A percentile compares a stretch with the other conserved stretches of the same genome.
phyloP scores from a whole-genome alignment of 1,140 invertebrate species.

The Zaprionus vittiger region DNA sequence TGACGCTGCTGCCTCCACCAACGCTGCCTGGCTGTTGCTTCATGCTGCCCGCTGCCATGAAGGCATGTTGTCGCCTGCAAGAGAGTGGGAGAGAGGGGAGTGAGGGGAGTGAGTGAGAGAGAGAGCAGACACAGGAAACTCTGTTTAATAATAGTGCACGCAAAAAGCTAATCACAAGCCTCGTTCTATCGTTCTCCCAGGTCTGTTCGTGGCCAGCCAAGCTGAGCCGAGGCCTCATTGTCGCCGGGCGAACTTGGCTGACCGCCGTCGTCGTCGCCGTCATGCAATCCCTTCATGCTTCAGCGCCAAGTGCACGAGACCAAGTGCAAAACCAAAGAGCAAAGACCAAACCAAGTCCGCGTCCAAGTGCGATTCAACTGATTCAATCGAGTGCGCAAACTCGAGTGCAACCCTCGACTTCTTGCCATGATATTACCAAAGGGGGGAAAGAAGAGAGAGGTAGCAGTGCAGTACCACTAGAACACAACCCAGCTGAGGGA shows the following conservation, averaged over 20 bases:
- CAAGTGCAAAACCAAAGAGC: neutral
- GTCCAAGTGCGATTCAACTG: slow-evolving; percentile 10
- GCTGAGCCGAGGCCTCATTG: slow-evolving; percentile 32
- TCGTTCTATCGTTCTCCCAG: neutral
- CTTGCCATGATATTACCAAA: slow-evolving; percentile 3
- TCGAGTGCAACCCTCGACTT: slow-evolving; percentile 51
- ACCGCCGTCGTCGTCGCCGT: slow-evolving; percentile 20
- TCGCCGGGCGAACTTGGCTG: slow-evolving; percentile 46
- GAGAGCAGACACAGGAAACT: slow-evolving; percentile 56
- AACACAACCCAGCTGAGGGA: neutral
- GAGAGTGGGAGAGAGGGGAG: slow-evolving; percentile 1
- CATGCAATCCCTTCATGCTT: slow-evolving; percentile 75
- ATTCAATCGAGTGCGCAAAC: slow-evolving; percentile 72
- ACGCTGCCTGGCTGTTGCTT: slow-evolving; percentile 60
- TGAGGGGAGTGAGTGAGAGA: neutral
- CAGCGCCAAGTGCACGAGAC: slow-evolving; percentile 50
- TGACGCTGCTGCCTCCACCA: slow-evolving; percentile 84
- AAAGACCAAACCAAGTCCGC: slow-evolving; percentile 33
- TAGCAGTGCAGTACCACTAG: too few species aligned
- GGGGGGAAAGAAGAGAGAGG: slow-evolving; percentile 13
- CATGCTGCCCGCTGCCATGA: slow-evolving; percentile 84
- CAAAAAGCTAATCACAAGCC: slow-evolving; percentile 61
- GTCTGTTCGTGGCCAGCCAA: slow-evolving; percentile 20
- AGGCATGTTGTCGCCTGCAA: slow-evolving; percentile 85
- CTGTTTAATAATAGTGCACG: slow-evolving; percentile 69